phyloP scores from a whole-genome alignment of 2,113 vertebrate genomes.

The Noctilio leporinus region DNA sequence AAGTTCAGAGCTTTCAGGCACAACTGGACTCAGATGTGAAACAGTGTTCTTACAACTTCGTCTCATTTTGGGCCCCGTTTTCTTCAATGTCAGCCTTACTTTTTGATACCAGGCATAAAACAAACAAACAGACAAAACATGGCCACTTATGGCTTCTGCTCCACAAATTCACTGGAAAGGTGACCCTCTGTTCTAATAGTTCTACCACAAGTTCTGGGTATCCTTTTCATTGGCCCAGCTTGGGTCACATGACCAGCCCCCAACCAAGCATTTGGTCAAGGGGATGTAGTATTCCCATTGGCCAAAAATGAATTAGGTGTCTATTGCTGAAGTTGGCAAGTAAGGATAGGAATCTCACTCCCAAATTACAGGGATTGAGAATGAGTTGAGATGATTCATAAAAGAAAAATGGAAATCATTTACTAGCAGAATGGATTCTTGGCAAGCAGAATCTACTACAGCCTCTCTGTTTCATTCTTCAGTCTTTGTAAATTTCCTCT shows the following conservation, averaged over 20 bases:
- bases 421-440: not conserved
- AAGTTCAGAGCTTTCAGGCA: not conserved
- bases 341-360: not conserved
- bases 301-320: not conserved
- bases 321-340: not conserved
- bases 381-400: not conserved
- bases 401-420: not conserved
- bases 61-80: not conserved
- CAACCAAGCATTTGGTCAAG: not conserved
- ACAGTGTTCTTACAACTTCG: not conserved
- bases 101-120: not conserved
- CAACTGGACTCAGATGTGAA: not conserved
- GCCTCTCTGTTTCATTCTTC: not conserved
- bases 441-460: not conserved
- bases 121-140: not conserved
- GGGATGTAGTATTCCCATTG: not conserved
- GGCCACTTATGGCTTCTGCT: not conserved
- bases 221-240: not conserved
- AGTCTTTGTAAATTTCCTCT: not conserved
- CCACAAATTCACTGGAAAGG: not conserved
- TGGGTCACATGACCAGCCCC: not conserved
- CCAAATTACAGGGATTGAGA: not conserved
- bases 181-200: not conserved
- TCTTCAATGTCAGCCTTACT: not conserved
- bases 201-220: not conserved